Evolutionary conservation across 2,797 vertebrate species (phyloP).

Genomic region (Fratercula arctica): DNA sequence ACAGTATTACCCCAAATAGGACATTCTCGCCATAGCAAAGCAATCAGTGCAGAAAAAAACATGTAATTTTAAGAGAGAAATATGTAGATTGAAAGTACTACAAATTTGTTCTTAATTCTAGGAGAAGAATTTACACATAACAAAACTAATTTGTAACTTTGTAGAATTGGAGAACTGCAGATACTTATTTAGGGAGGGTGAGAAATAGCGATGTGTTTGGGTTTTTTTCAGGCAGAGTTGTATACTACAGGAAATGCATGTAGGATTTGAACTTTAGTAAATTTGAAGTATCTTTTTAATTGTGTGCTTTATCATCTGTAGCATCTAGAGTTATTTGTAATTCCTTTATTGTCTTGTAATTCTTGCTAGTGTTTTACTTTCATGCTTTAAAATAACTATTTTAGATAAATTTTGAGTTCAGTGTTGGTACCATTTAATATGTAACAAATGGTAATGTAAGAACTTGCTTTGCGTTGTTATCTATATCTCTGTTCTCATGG

Average conservation of each 20-base stretch:
- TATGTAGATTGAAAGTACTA: neutral
- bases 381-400: neutral
- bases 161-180: neutral
- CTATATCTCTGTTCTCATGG: neutral
- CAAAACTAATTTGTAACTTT: neutral
- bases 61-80: neutral
- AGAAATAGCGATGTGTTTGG: neutral
- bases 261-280: neutral
- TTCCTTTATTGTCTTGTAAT: neutral
- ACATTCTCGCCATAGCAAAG: constrained; percentile 21
- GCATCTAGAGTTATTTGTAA: neutral
- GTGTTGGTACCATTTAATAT: neutral
- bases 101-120: constrained; percentile 1
- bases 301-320: neutral
- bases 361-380: neutral
- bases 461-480: neutral
- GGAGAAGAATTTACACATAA: neutral
- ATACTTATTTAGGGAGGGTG: neutral
- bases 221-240: neutral
- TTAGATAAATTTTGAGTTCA: neutral
- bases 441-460: neutral
- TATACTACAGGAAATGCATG: neutral
- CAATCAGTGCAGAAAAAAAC: neutral
- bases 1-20: neutral
- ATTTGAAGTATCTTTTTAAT: neutral